Percentiles rank a stretch among this genome's conserved stretches.
Conservation (phyloP, 2,888 invertebrate genomes). For the Erebia aethiops region DNA sequence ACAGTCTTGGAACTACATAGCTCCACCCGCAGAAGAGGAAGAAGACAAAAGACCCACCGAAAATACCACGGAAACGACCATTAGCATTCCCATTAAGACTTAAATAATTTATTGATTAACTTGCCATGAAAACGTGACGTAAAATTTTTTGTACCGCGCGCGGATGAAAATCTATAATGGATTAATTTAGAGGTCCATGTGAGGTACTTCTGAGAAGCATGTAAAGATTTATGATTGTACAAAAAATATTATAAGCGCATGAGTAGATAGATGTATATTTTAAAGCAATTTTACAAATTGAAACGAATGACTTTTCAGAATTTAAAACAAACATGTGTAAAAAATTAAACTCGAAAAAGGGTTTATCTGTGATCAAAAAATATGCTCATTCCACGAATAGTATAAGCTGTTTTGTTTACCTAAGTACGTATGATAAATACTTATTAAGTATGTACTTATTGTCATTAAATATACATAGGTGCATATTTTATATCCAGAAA, state of each 20-base stretch:
- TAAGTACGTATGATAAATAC: background rate
- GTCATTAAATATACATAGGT: background rate
- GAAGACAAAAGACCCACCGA: slow-evolving; percentile 59
- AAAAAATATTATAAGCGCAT: background rate
- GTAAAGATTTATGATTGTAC: slow-evolving; percentile 12
- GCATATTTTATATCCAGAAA: background rate
- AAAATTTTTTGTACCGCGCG: slow-evolving; percentile 7
- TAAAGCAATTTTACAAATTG: slow-evolving; percentile 9
- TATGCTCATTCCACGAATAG: slow-evolving; percentile 11
- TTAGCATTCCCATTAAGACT: slow-evolving; percentile 68
- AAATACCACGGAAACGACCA: slow-evolving; percentile 60
- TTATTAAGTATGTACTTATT: background rate
- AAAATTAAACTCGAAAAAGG: slow-evolving; percentile 5
- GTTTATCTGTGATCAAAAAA: slow-evolving; percentile 24
- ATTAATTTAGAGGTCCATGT: background rate
- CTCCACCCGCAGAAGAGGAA: slow-evolving; percentile 58
- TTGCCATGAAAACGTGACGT: background rate
- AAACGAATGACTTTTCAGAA: slow-evolving; percentile 5
- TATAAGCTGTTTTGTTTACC: background rate
- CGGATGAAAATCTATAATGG: slow-evolving; percentile 12
- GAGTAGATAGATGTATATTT: background rate
- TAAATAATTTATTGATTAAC: slow-evolving; percentile 51
- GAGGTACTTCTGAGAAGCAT: slow-evolving; percentile 12
- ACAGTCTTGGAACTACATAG: slow-evolving; percentile 87
- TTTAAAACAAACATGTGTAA: background rate